Base-by-base conservation (phyloP, 2,797 vertebrate genomes). In the Periophthalmus magnuspinnatus region DNA sequence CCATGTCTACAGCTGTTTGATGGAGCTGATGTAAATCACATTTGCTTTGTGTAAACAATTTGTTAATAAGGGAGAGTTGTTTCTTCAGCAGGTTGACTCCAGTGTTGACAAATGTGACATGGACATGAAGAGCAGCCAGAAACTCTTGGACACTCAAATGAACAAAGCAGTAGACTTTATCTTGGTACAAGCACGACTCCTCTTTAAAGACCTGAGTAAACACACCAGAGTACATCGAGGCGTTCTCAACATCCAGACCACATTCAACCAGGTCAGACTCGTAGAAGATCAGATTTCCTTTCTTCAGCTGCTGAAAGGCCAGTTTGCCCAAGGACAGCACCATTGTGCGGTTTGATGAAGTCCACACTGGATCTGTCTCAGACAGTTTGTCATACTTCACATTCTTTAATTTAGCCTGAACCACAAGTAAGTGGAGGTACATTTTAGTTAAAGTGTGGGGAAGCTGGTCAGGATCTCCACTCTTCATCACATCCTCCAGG, bases 201-300 rank as follows among this genome's bases (percentile, higher is more conserved):
- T 41, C 61, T 63, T 16, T 45, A 28, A 63, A 63, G n/a, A 47
- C n/a, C 38, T 63, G 3, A 2, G 61, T 63, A 33, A 57, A 68
- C 21, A 68, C 14, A 6, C 66, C 66, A 8, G 66, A 68, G 66
- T 47, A 57, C 22, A n/a, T 17, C 5, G 66, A 68, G 21, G 66
- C 66, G 1, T 22, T 7, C 2, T 1, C 14, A 6, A 58, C 16
- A 58, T 68, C 54, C 4, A 68, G 21, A 22, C 52, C 52, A 36
- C 65, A 55, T 65, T 56, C 19, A 14, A 3, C 6, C 24, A 67
- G 64, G 64, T 66, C 64, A 19, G 47, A 32, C 33, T 66, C 13
- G 17, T 67, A 67, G 47, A 67, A 67, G 48, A 67, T 67, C 4
- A 67, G 48, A 50, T 67, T 67, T 67, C 65, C 50, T 67, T 67